phyloP scores from a whole-genome alignment of 2,888 invertebrate species.

The Leptinotarsa tumamoca region DNA sequence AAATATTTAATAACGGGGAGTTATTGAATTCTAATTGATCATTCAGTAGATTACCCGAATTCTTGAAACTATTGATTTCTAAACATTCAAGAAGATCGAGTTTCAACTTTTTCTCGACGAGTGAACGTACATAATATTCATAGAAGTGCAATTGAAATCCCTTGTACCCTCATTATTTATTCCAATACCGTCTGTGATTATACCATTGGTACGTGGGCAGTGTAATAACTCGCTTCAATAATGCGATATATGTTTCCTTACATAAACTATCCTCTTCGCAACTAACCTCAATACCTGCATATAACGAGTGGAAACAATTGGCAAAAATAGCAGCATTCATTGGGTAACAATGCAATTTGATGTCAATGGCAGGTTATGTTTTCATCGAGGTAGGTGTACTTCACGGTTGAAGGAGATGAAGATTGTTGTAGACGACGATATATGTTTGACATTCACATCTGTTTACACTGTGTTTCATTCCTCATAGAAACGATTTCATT shows the following conservation, averaged over 20 bases:
- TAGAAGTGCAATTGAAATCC: neutral
- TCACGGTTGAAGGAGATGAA: conserved; percentile 22
- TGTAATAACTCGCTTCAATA: conserved; percentile 25
- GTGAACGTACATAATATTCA: neutral
- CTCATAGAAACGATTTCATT: no score
- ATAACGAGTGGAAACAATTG: conserved; percentile 25
- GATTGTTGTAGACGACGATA: conserved; percentile 16
- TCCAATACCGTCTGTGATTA: conserved; percentile 20
- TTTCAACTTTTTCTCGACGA: no score
- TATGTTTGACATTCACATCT: neutral
- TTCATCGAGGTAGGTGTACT: conserved; percentile 25
- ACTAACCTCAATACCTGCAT: conserved; percentile 31
- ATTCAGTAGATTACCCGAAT: no score
- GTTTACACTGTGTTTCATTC: neutral
- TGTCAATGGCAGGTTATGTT: conserved; percentile 32
- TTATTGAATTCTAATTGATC: no score
- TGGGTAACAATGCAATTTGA: conserved; percentile 28
- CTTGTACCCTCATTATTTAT: conserved; percentile 12
- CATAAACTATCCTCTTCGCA: conserved; percentile 25
- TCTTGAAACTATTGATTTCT: no score
- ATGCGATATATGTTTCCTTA: conserved; percentile 18
- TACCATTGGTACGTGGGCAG: conserved; percentile 20
- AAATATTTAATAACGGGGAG: no score
- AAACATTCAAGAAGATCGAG: no score
- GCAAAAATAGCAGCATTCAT: conserved; percentile 27